These are phyloP conservation scores for Caenorhabditis zanzibari DNA, from an alignment of 2,888 invertebrate species.

Conservation along the genomic window DNA sequence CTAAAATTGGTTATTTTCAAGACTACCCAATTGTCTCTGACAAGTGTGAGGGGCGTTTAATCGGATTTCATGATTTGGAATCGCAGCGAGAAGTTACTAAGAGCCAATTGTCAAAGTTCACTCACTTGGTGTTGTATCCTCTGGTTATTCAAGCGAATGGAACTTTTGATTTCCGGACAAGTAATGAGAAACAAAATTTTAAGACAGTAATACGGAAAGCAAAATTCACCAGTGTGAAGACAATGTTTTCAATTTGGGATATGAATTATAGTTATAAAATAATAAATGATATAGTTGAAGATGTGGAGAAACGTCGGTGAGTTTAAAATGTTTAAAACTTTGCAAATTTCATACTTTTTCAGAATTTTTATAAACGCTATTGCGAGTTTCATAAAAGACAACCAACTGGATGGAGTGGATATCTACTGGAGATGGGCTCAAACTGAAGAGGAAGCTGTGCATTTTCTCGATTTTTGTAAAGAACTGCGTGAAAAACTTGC, in stretches of 20 bases:
- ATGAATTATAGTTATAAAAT: background rate
- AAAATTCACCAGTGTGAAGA: background rate
- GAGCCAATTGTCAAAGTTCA: background rate
- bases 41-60: background rate
- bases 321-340: background rate
- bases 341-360: background rate
- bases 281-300: background rate
- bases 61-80: background rate
- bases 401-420: background rate
- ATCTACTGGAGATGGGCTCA: background rate
- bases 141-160: background rate
- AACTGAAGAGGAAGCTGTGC: background rate
- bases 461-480: background rate
- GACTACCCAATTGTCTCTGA: no score
- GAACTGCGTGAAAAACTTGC: background rate
- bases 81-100: background rate
- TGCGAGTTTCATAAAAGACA: background rate
- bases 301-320: background rate
- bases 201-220: background rate
- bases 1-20: no score
- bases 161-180: background rate
- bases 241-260: background rate
- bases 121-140: background rate
- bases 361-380: background rate
- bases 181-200: constrained; percentile 7